A percentile compares a stretch with the other conserved stretches of the same genome.
phyloP scores from a whole-genome alignment of 2,888 invertebrate genomes.

The Halocaridina rubra region DNA sequence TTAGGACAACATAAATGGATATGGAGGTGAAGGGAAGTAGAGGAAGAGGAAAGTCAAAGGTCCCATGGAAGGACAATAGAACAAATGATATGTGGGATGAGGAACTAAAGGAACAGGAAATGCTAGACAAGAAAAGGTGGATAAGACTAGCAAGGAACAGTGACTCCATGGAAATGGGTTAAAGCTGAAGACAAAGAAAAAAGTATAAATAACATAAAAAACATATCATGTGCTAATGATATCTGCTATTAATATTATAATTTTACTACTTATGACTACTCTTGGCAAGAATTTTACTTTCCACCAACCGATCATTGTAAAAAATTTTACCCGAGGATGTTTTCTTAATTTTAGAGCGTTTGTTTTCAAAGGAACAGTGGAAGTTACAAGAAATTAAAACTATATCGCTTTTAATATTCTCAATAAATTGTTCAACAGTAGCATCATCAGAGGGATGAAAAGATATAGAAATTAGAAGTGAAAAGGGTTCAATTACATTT shows the following conservation, averaged over 20 bases:
- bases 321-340: background rate
- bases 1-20: too few relatives aligned
- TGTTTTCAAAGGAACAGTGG: background rate
- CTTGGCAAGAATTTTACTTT: background rate
- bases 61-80: too few relatives aligned
- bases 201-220: too few relatives aligned
- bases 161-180: too few relatives aligned
- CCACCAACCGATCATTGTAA: background rate
- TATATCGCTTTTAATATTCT: background rate
- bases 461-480: background rate
- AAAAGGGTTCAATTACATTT: background rate
- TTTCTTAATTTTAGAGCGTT: slow-evolving; percentile 15
- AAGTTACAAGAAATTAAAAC: background rate
- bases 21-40: too few relatives aligned
- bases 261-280: slow-evolving; percentile 12
- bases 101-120: too few relatives aligned
- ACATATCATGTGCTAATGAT: background rate
- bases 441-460: background rate
- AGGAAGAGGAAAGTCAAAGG: too few relatives aligned
- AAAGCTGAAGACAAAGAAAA: too few relatives aligned
- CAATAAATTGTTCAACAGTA: background rate
- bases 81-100: too few relatives aligned
- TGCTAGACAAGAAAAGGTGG: too few relatives aligned
- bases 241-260: background rate
- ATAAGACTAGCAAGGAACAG: too few relatives aligned